Evolutionary conservation across 2,888 invertebrate species (phyloP).

Genomic region (Endomychus coccineus): DNA sequence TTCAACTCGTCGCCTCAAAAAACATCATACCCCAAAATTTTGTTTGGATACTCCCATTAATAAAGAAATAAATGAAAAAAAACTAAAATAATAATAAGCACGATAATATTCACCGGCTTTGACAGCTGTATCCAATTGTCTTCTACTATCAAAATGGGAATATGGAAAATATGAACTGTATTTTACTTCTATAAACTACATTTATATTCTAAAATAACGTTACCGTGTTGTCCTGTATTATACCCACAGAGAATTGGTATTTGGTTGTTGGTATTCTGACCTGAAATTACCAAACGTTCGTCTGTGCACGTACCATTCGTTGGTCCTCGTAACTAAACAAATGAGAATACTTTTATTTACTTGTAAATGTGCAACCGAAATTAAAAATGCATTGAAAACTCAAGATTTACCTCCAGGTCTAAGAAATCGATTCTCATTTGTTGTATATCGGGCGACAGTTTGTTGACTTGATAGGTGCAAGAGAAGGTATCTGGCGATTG

Average conservation of each 20-base stretch:
- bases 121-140: too few relatives aligned
- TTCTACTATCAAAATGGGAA: too few relatives aligned
- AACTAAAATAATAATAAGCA: too few relatives aligned
- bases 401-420: slow-evolving; percentile 55
- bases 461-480: slow-evolving; percentile 58
- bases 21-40: too few relatives aligned
- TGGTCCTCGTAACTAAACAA: slow-evolving; percentile 57
- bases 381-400: not conserved
- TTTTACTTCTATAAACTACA: too few relatives aligned
- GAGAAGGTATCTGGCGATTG: slow-evolving; percentile 40
- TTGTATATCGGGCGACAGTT: slow-evolving; percentile 52
- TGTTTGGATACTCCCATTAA: too few relatives aligned
- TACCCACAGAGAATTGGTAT: slow-evolving; percentile 68
- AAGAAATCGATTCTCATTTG: slow-evolving; percentile 65
- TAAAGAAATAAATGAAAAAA: too few relatives aligned
- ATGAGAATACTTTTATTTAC: too few relatives aligned
- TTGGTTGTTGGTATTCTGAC: slow-evolving; percentile 61
- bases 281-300: slow-evolving; percentile 64
- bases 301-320: slow-evolving; percentile 59
- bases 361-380: not conserved
- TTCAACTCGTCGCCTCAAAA: too few relatives aligned
- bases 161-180: too few relatives aligned
- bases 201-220: slow-evolving; percentile 27
- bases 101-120: too few relatives aligned
- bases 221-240: slow-evolving; percentile 70